Evolutionary conservation across 2,113 vertebrate species (phyloP).

Genomic region (Gymnogyps californianus): DNA sequence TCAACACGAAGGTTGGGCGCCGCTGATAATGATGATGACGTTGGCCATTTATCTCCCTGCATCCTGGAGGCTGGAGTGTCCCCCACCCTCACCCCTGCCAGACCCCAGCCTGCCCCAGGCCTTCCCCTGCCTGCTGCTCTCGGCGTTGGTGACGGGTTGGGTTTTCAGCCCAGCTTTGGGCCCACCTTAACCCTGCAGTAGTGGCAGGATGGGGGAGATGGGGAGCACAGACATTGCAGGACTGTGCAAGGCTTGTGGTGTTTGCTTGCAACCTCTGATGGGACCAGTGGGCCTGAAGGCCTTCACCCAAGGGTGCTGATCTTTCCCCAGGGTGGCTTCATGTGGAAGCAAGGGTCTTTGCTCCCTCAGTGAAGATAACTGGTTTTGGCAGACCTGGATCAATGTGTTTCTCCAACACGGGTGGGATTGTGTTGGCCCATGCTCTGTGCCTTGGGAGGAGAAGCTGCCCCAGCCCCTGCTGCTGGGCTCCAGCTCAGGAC

Average conservation of each 20-base stretch:
- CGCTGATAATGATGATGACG: background rate
- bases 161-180: background rate
- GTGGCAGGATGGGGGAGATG: background rate
- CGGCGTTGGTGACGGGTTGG: rapidly evolving
- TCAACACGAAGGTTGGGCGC: background rate
- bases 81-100: background rate
- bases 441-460: background rate
- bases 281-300: background rate
- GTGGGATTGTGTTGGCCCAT: background rate
- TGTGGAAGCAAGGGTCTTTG: background rate
- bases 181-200: background rate
- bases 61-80: background rate
- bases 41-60: background rate
- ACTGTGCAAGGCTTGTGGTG: background rate
- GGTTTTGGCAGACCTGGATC: background rate
- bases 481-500: background rate
- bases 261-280: background rate
- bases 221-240: background rate
- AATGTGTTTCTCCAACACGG: background rate
- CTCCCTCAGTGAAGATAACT: background rate
- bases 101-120: background rate
- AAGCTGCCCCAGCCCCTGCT: background rate
- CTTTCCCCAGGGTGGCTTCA: background rate
- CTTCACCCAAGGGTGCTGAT: background rate
- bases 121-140: background rate